Conservation (phyloP, 2,888 invertebrate genomes). For the Bedellia somnulentella region DNA sequence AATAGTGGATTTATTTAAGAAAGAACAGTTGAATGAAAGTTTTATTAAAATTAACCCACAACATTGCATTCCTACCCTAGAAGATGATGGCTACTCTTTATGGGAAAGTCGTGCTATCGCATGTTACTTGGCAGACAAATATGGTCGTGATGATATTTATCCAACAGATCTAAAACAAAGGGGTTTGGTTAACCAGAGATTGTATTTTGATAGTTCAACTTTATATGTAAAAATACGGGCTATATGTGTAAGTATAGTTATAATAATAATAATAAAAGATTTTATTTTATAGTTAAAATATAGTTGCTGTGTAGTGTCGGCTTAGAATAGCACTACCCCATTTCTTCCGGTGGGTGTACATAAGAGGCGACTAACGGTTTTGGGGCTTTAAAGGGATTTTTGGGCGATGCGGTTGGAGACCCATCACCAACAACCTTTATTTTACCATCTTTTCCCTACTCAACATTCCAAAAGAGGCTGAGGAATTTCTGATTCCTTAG, state of each 20-base stretch:
- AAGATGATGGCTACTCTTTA: conserved; percentile 65
- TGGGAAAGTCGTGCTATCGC: conserved; percentile 72
- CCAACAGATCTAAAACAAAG: conserved; percentile 60
- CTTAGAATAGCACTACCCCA: no score
- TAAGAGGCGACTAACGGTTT: no score
- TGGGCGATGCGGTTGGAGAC: no score
- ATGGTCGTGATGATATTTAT: conserved; percentile 62
- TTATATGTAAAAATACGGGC: conserved; percentile 65
- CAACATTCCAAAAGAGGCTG: no score
- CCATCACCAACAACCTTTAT: no score
- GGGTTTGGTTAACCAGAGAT: conserved; percentile 63
- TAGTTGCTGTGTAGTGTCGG: no score
- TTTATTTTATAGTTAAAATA: no score
- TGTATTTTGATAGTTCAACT: conserved; percentile 65
- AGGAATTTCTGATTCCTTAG: no score
- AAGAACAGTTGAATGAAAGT: conserved; percentile 60
- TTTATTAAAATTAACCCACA: conserved; percentile 67
- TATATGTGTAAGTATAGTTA: conserved; percentile 55
- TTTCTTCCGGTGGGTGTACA: no score
- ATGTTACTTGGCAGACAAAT: conserved; percentile 63
- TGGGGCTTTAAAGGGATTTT: no score
- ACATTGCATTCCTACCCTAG: conserved; percentile 68
- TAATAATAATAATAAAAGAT: not conserved
- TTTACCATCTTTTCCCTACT: no score
- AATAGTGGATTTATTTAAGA: conserved; percentile 57